These are phyloP conservation scores for Mythimna albipuncta DNA, from an alignment of 2,888 invertebrate genomes.

Conservation along the genomic window DNA sequence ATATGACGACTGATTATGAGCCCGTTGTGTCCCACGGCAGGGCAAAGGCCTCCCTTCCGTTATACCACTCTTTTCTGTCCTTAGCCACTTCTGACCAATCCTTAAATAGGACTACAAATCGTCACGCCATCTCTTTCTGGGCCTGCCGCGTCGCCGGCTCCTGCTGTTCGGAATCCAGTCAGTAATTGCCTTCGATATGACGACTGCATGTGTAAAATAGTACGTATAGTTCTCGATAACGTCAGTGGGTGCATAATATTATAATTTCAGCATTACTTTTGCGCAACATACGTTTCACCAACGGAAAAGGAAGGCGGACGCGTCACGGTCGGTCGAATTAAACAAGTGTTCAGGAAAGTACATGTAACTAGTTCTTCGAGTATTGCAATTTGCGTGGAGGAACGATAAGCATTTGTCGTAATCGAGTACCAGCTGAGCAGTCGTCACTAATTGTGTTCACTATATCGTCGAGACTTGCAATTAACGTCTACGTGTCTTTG, in stretches of 20 bases:
- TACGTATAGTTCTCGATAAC: slow-evolving; percentile 28
- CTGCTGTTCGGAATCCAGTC: too few species aligned
- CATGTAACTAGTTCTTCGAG: slow-evolving; percentile 57
- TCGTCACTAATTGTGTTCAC: slow-evolving; percentile 26
- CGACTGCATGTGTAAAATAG: slow-evolving; percentile 17
- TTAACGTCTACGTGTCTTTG: slow-evolving; percentile 22
- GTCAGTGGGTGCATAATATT: slow-evolving; percentile 57
- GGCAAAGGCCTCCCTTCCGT: too few species aligned
- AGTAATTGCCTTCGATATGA: neutral
- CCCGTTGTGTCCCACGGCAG: too few species aligned
- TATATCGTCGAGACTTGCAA: slow-evolving; percentile 27
- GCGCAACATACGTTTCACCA: slow-evolving; percentile 86
- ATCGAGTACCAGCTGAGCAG: slow-evolving; percentile 18
- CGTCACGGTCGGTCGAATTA: slow-evolving; percentile 78
- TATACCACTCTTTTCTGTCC: too few species aligned
- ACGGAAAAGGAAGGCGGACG: slow-evolving; percentile 87
- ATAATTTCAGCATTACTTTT: slow-evolving; percentile 74
- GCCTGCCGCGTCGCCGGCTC: too few species aligned
- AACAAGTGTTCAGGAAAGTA: slow-evolving; percentile 74
- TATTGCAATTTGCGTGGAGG: slow-evolving; percentile 54
- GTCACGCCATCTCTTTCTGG: too few species aligned
- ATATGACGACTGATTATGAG: neutral
- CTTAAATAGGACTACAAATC: too few species aligned
- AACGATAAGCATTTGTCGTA: slow-evolving; percentile 48
- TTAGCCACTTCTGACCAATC: too few species aligned